Evolutionary conservation across 2,797 vertebrate species (phyloP), one percentile per base, ranked within the genome.

Genomic region (Oryzias dopingdopingensis): DNA sequence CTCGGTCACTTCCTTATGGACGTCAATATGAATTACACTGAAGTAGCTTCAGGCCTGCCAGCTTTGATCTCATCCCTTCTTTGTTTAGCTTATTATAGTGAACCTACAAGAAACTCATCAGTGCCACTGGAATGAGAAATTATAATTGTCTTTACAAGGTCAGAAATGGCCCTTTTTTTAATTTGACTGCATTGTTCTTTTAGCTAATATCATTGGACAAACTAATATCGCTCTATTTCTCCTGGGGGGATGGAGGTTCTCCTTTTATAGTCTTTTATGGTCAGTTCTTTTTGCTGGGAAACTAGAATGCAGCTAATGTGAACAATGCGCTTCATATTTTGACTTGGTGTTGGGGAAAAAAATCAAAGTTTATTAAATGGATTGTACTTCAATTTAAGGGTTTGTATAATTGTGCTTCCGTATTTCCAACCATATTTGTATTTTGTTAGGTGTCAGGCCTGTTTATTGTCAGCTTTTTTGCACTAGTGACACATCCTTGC

Each of bases 131-230:
- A 78, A 83, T 82, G 74, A 84, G 76, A 73, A 43, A 62, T 78
- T 85, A 81, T 88, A 90, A 90, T 87, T 87, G 85, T 87, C 87
- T 83, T 77, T 67, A 61, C 87, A 89, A 89, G 88, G 87, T 89
- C 87, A 81, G 49, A 12, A 72, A 77, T 71, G 75, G 74, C 80
- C 77, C 70, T 58, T 79, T 83, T 22, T 76, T 81, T 83, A 85
- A 86, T 83, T 87, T 82, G 66, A 65, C 55, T 41, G 59, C 69
- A 78, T 81, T 82, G 69, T 84, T 87, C 74, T 81, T 81, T 65
- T 61, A 55, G 74, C 83, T 86, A 80, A 87, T 84, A 78, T 86
- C 66, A 63, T 76, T 73, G 79, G 72, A 76, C 65, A 71, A 82
- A 79, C 76, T 81, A 75, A 79, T 77, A 81, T 74, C 49, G 16